A percentile compares a stretch with the other conserved stretches of the same genome.
These are phyloP conservation scores for Lontra canadensis DNA, from an alignment of 2,113 vertebrate genomes.

Conservation along the genomic window DNA sequence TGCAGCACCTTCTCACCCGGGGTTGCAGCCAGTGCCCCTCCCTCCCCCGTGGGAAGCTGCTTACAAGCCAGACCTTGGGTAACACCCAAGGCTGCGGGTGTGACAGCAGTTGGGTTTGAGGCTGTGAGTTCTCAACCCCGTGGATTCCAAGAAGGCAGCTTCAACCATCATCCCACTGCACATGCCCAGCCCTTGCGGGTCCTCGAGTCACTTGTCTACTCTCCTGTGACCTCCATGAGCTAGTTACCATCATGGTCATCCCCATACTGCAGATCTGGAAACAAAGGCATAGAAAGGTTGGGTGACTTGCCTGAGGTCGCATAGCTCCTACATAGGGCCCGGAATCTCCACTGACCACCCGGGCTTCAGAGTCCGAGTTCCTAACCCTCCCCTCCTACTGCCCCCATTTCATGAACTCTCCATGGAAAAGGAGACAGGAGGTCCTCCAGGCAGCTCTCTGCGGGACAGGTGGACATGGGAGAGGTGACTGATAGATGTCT, in stretches of 20 bases:
- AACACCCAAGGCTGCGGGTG: background rate
- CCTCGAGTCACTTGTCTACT: background rate
- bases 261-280: background rate
- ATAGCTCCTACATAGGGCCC: fast-evolving
- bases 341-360: background rate
- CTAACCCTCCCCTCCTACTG: background rate
- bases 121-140: background rate
- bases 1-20: background rate
- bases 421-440: background rate
- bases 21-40: fast-evolving
- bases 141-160: background rate
- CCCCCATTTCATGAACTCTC: background rate
- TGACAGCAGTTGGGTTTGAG: background rate
- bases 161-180: background rate
- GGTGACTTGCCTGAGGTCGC: background rate
- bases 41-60: background rate
- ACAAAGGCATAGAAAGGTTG: background rate
- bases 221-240: background rate
- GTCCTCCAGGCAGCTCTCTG: background rate
- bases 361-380: background rate
- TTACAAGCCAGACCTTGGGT: background rate
- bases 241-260: background rate
- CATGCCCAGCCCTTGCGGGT: fast-evolving
- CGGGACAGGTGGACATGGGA: background rate
- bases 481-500: background rate